These are phyloP conservation scores for Phanerotoma sp. DNA, from an alignment of 2,888 invertebrate genomes.

Conservation along the genomic window DNA sequence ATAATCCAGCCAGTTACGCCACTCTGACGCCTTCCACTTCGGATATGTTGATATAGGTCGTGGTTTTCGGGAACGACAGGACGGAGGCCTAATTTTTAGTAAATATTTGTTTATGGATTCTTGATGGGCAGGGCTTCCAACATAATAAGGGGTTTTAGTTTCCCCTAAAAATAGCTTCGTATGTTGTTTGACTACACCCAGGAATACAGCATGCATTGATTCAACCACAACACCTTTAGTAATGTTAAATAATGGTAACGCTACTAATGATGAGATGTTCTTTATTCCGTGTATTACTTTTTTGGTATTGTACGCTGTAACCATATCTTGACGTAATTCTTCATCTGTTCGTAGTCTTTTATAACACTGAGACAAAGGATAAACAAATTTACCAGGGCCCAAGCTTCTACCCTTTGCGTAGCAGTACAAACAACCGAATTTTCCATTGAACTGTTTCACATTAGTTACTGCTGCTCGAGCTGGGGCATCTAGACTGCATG, in stretches of 20 bases:
- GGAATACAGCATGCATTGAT: slow-evolving; percentile 6
- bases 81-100: not conserved
- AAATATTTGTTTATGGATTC: not conserved
- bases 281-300: not conserved
- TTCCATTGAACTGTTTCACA: slow-evolving; percentile 27
- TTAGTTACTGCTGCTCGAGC: slow-evolving; percentile 16
- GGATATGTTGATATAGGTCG: not conserved
- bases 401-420: slow-evolving; percentile 5
- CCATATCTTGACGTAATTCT: not conserved
- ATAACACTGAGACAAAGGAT: not conserved
- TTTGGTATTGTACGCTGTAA: not conserved
- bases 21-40: no score
- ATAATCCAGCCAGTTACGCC: no score
- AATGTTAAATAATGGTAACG: no score
- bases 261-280: no score
- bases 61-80: not conserved
- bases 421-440: slow-evolving; percentile 27
- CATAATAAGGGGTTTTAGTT: not conserved
- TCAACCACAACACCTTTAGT: slow-evolving; percentile 10
- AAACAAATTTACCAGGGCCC: not conserved
- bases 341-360: not conserved
- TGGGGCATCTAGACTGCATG: slow-evolving; percentile 19
- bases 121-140: not conserved
- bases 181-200: no score
- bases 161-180: not conserved